Evolutionary conservation across 53 echinoderm and acorn worm genomes (phyloP), one percentile per base, ranked within the genome.

Genomic region (Henricia sp.): DNA sequence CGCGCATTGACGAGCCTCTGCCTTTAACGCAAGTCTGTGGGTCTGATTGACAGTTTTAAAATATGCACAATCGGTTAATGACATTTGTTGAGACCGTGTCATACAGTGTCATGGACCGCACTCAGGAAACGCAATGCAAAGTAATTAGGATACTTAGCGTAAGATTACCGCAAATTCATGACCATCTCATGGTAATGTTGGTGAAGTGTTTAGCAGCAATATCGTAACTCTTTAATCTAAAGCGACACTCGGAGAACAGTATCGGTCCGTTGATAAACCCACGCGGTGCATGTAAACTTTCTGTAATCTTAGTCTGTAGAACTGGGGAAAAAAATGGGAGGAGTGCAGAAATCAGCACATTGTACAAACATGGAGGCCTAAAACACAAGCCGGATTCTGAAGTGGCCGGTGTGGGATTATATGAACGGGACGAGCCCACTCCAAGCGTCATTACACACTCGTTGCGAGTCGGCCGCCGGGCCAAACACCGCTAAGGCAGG

Each of bases 401-500:
- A 80, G 63, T 23, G 23, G 80, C 32, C 80, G 42, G 64, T 42
- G 29, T 34, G 46, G 80, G 80, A 62, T 80, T 80, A 63, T 44
- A 80, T 80, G 80, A 63, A 80, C 80, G 80, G 20, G 48, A 5
- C 63, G 29, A 63, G 29, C 58, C 65, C 80, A 80, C 80, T 80
- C 80, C 42, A 80, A 48, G 41, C 48, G 48, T 80, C 80, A 80
- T 80, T 80, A 80, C 80, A 80, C 48, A 23, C 80, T 80, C 80
- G 63, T 80, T 80, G 80, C 52, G 25, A 48, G 35, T 36, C 9
- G 16, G 64, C 80, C 48, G 80, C 28, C 34, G 50, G 80, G 80
- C 80, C 35, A 80, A 80, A 80, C 64, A 80, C 46, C 63, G 80
- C 63, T 80, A 80, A 80, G 30, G 34, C 48, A 80, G 80, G 46